These are phyloP conservation scores for Fringilla coelebs DNA, from an alignment of 2,797 vertebrate genomes.

Conservation along the genomic window DNA sequence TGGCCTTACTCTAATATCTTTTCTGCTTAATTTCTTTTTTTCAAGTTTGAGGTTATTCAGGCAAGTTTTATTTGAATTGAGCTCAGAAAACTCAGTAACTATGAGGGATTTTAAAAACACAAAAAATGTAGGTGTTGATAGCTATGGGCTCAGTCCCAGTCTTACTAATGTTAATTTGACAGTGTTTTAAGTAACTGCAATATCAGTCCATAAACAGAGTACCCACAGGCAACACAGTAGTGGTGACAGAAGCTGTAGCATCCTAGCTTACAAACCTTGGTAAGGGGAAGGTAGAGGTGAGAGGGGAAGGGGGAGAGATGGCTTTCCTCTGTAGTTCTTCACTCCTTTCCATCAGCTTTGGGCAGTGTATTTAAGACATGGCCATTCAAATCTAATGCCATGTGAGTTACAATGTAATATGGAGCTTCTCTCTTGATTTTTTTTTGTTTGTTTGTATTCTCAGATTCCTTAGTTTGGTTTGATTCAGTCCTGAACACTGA, in stretches of 20 bases:
- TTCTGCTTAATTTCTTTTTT: not conserved
- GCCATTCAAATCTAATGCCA: not conserved
- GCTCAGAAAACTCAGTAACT: not conserved
- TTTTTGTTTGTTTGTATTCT: not conserved
- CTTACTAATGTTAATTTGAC: not conserved
- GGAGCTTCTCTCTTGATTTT: not conserved
- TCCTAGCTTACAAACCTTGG: not conserved
- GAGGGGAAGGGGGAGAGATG: too few species aligned
- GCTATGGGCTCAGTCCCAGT: not conserved
- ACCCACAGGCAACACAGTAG: not conserved
- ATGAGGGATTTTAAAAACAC: not conserved
- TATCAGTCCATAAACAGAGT: not conserved
- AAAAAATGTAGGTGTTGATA: not conserved
- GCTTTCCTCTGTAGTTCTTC: not conserved
- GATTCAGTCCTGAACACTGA: not conserved
- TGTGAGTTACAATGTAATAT: not conserved
- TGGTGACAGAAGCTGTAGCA: not conserved
- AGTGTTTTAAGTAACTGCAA: not conserved
- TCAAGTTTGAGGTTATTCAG: not conserved
- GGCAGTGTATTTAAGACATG: not conserved
- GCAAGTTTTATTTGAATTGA: not conserved
- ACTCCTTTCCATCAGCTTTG: not conserved
- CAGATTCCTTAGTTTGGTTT: not conserved
- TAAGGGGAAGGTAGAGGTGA: not conserved
- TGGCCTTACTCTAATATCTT: not conserved